A percentile compares a stretch with the other conserved stretches of the same genome.
phyloP scores from a whole-genome alignment of 2,888 invertebrate species.

The Euclidia mi region DNA sequence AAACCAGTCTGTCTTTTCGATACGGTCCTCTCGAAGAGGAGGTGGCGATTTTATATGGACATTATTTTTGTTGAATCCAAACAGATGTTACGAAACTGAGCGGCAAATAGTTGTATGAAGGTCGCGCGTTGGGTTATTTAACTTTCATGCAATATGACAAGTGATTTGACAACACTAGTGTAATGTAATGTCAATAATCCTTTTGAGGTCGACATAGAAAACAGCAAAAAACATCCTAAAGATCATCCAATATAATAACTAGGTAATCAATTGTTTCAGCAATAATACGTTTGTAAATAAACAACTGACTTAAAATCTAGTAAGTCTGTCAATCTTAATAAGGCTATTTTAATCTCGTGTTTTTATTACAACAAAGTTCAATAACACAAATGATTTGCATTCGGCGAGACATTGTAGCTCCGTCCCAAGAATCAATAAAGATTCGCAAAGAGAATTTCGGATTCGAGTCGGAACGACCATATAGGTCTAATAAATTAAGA shows the following conservation, averaged over 20 bases:
- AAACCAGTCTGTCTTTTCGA: constrained; percentile 53
- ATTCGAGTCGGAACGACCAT: constrained; percentile 61
- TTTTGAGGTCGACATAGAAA: constrained; percentile 11
- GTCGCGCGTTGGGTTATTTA: constrained; percentile 20
- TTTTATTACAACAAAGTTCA: constrained; percentile 42
- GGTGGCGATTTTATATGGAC: constrained; percentile 56
- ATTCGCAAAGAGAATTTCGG: constrained; percentile 57
- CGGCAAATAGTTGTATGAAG: constrained; percentile 21
- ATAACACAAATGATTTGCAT: constrained; percentile 55
- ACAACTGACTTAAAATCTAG: too few species aligned
- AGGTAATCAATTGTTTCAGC: too few species aligned
- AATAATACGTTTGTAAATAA: too few species aligned
- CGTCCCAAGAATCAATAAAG: constrained; percentile 54
- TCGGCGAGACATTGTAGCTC: constrained; percentile 43
- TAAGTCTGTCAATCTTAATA: not conserved
- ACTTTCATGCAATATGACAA: constrained; percentile 7
- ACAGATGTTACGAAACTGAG: constrained; percentile 20
- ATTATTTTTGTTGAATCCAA: constrained; percentile 35
- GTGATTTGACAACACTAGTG: constrained; percentile 9
- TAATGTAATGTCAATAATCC: constrained; percentile 9
- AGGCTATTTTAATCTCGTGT: constrained; percentile 21
- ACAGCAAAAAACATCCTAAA: not conserved
- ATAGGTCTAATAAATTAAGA: constrained; percentile 74
- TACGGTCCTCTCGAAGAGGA: constrained; percentile 58
- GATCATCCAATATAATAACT: too few species aligned